Evolutionary conservation across 2,888 invertebrate species (phyloP).

Genomic region (Hypercompe scribonia): DNA sequence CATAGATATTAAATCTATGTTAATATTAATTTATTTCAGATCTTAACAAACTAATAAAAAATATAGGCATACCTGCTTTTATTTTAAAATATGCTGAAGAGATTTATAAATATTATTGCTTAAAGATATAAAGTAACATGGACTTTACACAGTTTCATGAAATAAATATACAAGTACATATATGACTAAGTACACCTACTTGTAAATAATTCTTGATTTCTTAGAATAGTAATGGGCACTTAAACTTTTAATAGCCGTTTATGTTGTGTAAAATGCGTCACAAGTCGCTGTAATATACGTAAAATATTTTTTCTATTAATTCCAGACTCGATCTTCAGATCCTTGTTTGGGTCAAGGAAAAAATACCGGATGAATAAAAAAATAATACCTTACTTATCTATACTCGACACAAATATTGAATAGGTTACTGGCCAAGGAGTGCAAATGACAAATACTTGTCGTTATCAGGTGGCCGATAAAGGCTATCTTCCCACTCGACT

Average conservation of each 20-base stretch:
- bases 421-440: conserved; percentile 61
- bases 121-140: not conserved
- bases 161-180: too few relatives aligned
- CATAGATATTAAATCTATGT: too few relatives aligned
- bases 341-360: conserved; percentile 50
- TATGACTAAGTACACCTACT: too few relatives aligned
- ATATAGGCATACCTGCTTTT: too few relatives aligned
- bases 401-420: conserved; percentile 53
- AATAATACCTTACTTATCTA: conserved; percentile 45
- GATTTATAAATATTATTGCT: not conserved
- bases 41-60: too few relatives aligned
- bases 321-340: not conserved
- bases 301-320: not conserved
- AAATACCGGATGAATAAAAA: conserved; percentile 39
- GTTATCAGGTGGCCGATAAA: conserved; percentile 81
- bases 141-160: not conserved
- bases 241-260: too few relatives aligned
- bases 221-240: not conserved
- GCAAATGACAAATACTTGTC: conserved; percentile 73
- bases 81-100: too few relatives aligned
- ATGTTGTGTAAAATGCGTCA: not conserved
- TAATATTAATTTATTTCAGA: too few relatives aligned
- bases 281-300: not conserved
- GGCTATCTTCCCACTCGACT: conserved; percentile 66
- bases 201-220: not conserved